A percentile compares a stretch with the other conserved stretches of the same genome.
phyloP scores from a whole-genome alignment of 2,888 invertebrate genomes.

The Andrena camellia region DNA sequence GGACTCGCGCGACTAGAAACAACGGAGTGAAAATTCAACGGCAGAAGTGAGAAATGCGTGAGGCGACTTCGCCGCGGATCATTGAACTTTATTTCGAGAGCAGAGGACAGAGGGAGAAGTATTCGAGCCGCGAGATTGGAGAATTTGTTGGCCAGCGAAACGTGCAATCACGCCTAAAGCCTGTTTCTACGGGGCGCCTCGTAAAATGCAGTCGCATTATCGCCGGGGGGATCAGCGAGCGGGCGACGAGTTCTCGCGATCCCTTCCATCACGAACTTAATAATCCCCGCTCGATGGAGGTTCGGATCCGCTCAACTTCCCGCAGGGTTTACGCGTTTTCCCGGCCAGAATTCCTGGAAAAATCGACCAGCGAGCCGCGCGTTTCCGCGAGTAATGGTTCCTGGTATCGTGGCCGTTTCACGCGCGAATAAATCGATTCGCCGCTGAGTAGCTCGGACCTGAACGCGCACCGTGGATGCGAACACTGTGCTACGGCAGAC shows the following conservation, averaged over 20 bases:
- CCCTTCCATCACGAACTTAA: slow-evolving; percentile 34
- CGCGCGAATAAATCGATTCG: neutral
- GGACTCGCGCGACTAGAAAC: neutral
- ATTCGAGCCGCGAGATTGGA: neutral
- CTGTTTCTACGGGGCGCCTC: slow-evolving; percentile 13
- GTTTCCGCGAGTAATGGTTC: neutral
- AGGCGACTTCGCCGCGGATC: neutral
- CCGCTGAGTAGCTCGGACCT: neutral
- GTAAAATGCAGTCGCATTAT: slow-evolving; percentile 34
- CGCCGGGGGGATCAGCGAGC: slow-evolving; percentile 26
- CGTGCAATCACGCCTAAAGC: slow-evolving; percentile 26
- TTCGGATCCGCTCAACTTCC: slow-evolving; percentile 13
- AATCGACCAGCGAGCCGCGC: neutral
- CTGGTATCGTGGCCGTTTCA: neutral
- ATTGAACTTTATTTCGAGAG: slow-evolving; percentile 3
- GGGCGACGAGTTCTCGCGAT: slow-evolving; percentile 24
- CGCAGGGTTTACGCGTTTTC: slow-evolving; percentile 25
- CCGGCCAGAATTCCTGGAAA: slow-evolving; percentile 17
- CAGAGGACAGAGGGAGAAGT: neutral
- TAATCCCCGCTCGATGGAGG: slow-evolving; percentile 36
- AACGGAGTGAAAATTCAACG: neutral
- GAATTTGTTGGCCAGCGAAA: slow-evolving; percentile 17
- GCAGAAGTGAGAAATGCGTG: neutral
- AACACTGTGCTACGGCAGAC: too few relatives aligned
- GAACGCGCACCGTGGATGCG: too few relatives aligned